These are phyloP conservation scores for Gymnoscopelus microlampas DNA, from an alignment of 2,797 vertebrate genomes.

Conservation along the genomic window DNA sequence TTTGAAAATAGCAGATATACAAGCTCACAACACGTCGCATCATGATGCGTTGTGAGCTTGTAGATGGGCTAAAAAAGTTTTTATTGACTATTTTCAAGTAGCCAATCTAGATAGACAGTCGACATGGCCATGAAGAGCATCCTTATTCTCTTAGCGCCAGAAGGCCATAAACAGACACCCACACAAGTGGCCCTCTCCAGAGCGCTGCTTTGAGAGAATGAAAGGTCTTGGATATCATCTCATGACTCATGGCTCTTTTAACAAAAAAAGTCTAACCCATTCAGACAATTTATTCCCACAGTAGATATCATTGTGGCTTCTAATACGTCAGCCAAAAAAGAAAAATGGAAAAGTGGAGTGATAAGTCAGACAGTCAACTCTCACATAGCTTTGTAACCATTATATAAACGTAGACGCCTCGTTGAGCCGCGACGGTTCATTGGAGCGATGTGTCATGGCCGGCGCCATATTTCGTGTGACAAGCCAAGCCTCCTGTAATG, in stretches of 20 bases:
- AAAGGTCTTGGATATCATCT: slow-evolving; percentile 25
- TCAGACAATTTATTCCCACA: slow-evolving; percentile 24
- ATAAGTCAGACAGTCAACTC: slow-evolving; percentile 16
- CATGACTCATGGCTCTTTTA: slow-evolving; percentile 13
- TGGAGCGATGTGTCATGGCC: too few species aligned
- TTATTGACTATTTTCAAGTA: too few species aligned
- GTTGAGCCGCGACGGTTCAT: too few species aligned
- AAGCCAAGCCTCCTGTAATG: too few species aligned
- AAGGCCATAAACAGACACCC: slow-evolving; percentile 4
- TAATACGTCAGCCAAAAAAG: slow-evolving; percentile 21
- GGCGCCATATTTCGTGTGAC: not conserved
- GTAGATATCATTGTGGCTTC: slow-evolving; percentile 14
- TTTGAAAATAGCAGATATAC: too few species aligned
- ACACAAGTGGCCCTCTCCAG: not conserved
- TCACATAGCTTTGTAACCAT: too few species aligned
- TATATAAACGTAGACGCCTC: too few species aligned
- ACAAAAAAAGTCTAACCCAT: slow-evolving; percentile 8
- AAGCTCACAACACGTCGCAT: too few species aligned
- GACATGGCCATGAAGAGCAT: not conserved
- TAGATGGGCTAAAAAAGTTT: too few species aligned
- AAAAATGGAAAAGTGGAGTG: too few species aligned
- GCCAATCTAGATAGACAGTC: not conserved
- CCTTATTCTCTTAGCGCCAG: slow-evolving; percentile 13
- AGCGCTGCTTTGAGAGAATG: slow-evolving; percentile 1
- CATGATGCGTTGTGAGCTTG: too few species aligned